These are phyloP conservation scores for Motacilla alba DNA, from an alignment of 2,113 vertebrate genomes.

Conservation along the genomic window DNA sequence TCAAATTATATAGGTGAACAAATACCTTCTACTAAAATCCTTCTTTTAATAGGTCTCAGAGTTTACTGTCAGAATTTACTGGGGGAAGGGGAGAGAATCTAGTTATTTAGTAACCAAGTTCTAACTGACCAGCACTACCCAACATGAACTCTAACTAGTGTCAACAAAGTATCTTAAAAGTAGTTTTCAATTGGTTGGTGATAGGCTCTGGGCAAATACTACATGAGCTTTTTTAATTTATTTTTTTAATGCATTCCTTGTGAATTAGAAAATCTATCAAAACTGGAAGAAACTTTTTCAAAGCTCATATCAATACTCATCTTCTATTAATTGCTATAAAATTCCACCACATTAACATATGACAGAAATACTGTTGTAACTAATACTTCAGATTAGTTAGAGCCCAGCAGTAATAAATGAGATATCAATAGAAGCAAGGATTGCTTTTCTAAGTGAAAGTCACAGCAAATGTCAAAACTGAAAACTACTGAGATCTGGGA, in stretches of 20 bases:
- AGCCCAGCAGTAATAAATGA: neutral
- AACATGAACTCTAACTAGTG: neutral
- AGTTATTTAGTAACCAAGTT: neutral
- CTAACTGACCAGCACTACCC: neutral
- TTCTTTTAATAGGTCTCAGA: neutral
- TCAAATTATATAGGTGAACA: neutral
- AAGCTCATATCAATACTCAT: neutral
- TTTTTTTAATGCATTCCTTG: neutral
- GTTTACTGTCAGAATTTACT: neutral
- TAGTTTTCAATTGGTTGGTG: neutral
- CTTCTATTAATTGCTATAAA: neutral
- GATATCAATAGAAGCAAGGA: neutral
- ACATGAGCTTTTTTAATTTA: accelerated
- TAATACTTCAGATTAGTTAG: neutral
- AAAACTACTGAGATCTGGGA: neutral
- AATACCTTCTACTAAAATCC: neutral
- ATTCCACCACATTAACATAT: neutral
- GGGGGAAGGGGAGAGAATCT: no score
- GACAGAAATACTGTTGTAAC: neutral
- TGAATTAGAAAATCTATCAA: neutral
- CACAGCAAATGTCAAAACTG: neutral
- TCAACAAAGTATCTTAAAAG: neutral
- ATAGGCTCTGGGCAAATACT: neutral
- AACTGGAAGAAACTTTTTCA: neutral
- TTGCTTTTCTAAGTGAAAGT: neutral